Evolutionary conservation across 2,888 invertebrate genomes (phyloP), one percentile per base, ranked within the genome.

Genomic region (Hetaerina titia): DNA sequence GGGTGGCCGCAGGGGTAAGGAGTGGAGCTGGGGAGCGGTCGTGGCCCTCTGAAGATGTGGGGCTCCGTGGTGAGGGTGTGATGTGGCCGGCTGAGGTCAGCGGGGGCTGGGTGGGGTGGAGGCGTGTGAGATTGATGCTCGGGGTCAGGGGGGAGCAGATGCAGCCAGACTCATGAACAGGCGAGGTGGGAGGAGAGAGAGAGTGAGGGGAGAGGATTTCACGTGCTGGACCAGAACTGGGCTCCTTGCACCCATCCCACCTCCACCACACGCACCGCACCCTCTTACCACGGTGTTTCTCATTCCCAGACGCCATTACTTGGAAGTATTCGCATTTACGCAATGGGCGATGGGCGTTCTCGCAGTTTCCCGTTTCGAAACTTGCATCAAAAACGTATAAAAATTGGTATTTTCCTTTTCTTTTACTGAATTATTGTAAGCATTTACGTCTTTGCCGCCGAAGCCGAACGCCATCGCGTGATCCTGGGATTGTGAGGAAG

Each of bases 121-220:
- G 25, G 81, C 11, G 81, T 81, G 81, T 81, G 25, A 81, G 81
- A 81, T 81, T 81, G 81, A 81, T 81, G 81, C 81, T 31, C 8
- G 81, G 81, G 81, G 81, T 81, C 25, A 81, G 81, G 57, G 58
- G 58, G 57, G 89, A 58, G n/a, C 4, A 45, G 90, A 69, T 63
- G 90, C 81, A 31, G 13, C 81, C 31, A 81, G 81, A 92, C 69
- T 92, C 69, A 92, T 92, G 92, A 64, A 69, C 15, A 89, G 89
- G 89, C 58, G 22, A 56, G 56, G 89, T 56, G 31, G 69, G 69
- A 19, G 90, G 64, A 17, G 64, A 22, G 69, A 17, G 31, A 22
- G 64, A 64, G 60, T 13, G 64, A 69, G 64, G 64, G 9, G 31
- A 13, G 2, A 13, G 45, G 45, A 45, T 45, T 45, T 31, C 6